Percentiles rank a stretch among this genome's conserved stretches.
phyloP scores from a whole-genome alignment of 2,797 vertebrate genomes.

The Petrocephalus schoutedeni region DNA sequence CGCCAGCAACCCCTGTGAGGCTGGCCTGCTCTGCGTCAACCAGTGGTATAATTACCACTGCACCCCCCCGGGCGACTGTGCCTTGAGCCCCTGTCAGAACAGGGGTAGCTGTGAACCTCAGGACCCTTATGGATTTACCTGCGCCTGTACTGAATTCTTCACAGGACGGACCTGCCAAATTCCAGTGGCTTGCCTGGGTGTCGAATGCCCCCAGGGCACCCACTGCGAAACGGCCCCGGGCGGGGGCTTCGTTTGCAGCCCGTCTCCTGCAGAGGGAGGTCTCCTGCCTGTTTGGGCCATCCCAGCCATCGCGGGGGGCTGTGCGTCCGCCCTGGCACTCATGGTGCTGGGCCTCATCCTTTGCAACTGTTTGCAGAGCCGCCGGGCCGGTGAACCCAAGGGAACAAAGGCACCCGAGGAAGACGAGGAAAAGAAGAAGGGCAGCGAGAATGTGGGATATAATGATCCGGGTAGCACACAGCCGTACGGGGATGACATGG shows the following conservation, averaged over 20 bases:
- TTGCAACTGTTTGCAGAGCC: slow-evolving; percentile 84
- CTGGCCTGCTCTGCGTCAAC: slow-evolving; percentile 86
- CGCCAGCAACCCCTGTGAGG: slow-evolving; percentile 84
- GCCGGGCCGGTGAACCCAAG: slow-evolving; percentile 70
- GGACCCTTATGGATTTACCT: slow-evolving; percentile 66
- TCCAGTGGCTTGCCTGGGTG: slow-evolving; percentile 79
- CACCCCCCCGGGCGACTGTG: slow-evolving; percentile 78
- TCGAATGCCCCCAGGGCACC: slow-evolving; percentile 72
- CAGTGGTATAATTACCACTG: slow-evolving; percentile 90
- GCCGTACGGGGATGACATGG: slow-evolving; percentile 88
- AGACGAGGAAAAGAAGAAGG: slow-evolving; percentile 81
- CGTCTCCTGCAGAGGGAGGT: slow-evolving; percentile 54
- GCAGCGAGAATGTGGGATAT: slow-evolving; percentile 90
- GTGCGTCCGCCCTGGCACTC: slow-evolving; percentile 79
- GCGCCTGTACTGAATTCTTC: slow-evolving; percentile 79
- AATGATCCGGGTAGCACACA: slow-evolving; percentile 92
- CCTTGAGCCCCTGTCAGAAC: slow-evolving; percentile 82
- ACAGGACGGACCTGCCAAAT: slow-evolving; percentile 76
- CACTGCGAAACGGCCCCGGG: slow-evolving; percentile 65
- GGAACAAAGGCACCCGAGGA: slow-evolving; percentile 86
- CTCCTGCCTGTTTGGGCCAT: slow-evolving; percentile 91
- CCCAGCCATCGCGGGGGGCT: slow-evolving; percentile 89
- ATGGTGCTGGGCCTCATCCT: slow-evolving; percentile 88
- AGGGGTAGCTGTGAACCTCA: slow-evolving; percentile 84
- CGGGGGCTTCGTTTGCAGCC: slow-evolving; percentile 72